Evolutionary conservation across 2,113 vertebrate species (phyloP), one percentile per base, ranked within the genome.

Genomic region (Epinephelus fuscoguttatus): DNA sequence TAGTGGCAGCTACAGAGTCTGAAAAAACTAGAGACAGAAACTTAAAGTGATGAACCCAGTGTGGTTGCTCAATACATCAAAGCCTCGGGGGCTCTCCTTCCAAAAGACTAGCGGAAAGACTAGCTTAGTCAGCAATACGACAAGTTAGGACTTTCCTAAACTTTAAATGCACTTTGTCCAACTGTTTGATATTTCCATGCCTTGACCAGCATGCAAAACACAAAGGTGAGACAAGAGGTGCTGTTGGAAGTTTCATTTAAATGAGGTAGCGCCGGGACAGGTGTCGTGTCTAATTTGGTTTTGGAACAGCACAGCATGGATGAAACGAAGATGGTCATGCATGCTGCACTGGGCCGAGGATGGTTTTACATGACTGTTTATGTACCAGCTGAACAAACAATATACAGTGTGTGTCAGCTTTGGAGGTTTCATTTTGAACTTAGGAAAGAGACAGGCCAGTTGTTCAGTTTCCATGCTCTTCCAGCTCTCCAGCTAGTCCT

Each of bases 11-110:
- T 55, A 52, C 57, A 72, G n/a, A 82, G 45, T 70, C 27, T 49
- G 30, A 80, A 15, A 81, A 70, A 84, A 52, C 37, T 55, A 70
- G 49, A 76, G 56, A 76, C 21, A 25, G 15, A 50, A 59, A 42
- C 42, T 45, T 45, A 75, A 47, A 75, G 45, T 77, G 78, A 87
- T 82, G 74, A 84, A 88, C 23, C 30, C 61, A 45, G 42, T 30
- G 70, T 49, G 59, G 71, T 33, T 49, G 47, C 81, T 70, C 66
- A 59, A 68, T 66, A 77, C 27, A 78, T 77, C 82, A 72, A 75
- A 63, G 76, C 47, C 7, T 25, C 4, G 19, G 17, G 42, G 33
- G 47, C 10, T 19, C 42, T 70, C 15, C 50, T 42, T 62, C 68
- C 66, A 62, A 5, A 30, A 37, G 33, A 7, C 33, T 30, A 37